These are phyloP conservation scores for Myanophis thanlyinensis DNA, from an alignment of 2,113 vertebrate species.

Conservation along the genomic window DNA sequence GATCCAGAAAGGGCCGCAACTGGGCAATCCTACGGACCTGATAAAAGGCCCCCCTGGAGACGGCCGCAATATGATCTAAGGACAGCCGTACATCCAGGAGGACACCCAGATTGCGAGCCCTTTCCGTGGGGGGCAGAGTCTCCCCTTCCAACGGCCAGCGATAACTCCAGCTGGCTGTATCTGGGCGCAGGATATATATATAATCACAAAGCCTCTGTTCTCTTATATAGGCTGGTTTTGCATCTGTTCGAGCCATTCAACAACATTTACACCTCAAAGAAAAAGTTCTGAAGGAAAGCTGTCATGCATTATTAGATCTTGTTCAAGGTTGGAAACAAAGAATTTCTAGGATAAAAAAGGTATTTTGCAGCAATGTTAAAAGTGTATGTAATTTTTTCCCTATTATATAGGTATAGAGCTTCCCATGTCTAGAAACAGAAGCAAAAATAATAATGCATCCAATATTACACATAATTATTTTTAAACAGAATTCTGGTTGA, in stretches of 20 bases:
- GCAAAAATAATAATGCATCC: background rate
- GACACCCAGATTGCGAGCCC: too few relatives aligned
- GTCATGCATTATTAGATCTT: constrained; percentile 72
- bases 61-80: too few relatives aligned
- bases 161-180: too few relatives aligned
- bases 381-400: background rate
- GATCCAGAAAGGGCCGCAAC: too few relatives aligned
- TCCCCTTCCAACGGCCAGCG: too few relatives aligned
- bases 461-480: background rate
- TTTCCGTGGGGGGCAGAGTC: too few relatives aligned
- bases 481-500: background rate
- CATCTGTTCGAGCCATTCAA: constrained; percentile 75
- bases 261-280: constrained; percentile 79
- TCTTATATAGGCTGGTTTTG: constrained; percentile 72
- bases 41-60: too few relatives aligned
- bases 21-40: too few relatives aligned
- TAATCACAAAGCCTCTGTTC: constrained; percentile 6
- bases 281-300: constrained; percentile 77
- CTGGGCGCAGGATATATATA: too few relatives aligned
- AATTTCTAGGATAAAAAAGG: constrained; percentile 74
- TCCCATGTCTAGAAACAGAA: background rate
- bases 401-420: background rate
- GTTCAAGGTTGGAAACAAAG: constrained; percentile 66
- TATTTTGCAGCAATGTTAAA: constrained; percentile 51
- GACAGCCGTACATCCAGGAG: too few relatives aligned